Conservation (phyloP, 2,797 vertebrate species). For the Ceyx erithaca region DNA sequence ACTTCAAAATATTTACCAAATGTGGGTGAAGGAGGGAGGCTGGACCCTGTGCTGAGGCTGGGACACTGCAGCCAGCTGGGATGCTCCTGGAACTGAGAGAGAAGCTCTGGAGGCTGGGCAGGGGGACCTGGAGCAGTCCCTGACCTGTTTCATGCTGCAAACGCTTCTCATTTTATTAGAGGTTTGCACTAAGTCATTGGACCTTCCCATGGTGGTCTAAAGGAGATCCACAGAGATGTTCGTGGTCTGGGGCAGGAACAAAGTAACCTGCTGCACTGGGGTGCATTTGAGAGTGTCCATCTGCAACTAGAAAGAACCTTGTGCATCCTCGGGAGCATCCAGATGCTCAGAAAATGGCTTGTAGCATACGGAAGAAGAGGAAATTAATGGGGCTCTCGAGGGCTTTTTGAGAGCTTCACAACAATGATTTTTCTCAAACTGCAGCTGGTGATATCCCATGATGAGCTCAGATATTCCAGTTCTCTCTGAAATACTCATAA, state of each 20-base stretch:
- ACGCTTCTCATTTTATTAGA: neutral
- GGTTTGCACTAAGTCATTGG: neutral
- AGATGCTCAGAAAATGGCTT: neutral
- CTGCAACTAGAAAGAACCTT: neutral
- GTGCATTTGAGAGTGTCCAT: neutral
- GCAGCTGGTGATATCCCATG: neutral
- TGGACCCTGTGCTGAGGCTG: neutral
- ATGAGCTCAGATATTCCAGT: neutral
- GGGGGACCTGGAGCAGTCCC: neutral
- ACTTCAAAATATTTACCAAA: neutral
- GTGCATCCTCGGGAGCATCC: neutral
- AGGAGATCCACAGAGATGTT: neutral
- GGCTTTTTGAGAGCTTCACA: neutral
- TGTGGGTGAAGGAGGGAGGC: neutral
- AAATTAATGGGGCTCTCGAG: neutral
- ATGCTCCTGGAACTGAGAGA: neutral
- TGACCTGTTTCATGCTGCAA: neutral
- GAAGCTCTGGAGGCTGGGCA: accelerated
- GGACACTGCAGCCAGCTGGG: accelerated
- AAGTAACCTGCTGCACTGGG: neutral
- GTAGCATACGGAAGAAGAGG: neutral
- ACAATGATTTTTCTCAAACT: neutral
- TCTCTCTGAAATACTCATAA: neutral
- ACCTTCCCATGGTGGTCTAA: neutral
- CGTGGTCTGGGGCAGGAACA: neutral